Base-by-base conservation (phyloP, 2,797 vertebrate genomes). In the Mareca strepera region DNA sequence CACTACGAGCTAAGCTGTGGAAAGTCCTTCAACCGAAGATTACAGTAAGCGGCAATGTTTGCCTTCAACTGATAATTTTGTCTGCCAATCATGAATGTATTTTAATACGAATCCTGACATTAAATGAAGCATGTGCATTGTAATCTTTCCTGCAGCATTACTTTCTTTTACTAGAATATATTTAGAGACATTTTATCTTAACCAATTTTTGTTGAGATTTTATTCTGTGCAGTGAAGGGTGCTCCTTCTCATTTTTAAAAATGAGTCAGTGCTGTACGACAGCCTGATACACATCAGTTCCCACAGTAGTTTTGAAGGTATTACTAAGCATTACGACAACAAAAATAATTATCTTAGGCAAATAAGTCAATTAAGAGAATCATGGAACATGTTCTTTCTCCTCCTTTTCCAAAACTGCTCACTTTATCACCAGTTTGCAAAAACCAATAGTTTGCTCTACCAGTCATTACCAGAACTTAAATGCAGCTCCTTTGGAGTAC, bases 61-160 rank as follows among this genome's bases (percentile, higher is more conserved):
- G 90, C 64, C 50, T 39, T 17, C 6, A 82, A 89, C 86, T 56
- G 92, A 70, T 80, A 82, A 14, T 26, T 60, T 16, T 62, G 53
- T 18, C 93, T 91, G 88, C 55, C 91, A 93, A 17, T 73, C 76
- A 70, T 1, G 0, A 15, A 44, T 31, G 26, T 72, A 83, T 76
- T 91, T 92, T 72, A 91, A 92, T 55, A 59, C 43, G 72, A 90
- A 90, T 55, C 4, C 69, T 22, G 50, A 82, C 41, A 44, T 72
- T 67, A 92, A 93, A 89, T 9, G 4, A 89, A 84, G 74, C 16
- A 60, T 12, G n/a, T 7, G 25, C 62, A 35, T 14, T 52, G 39
- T 84, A 43, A 94, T 83, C 50, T 68, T 90, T 83, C 86, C 76
- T 59, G 66, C 6, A 82, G 60, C 26, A 17, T 46, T 31, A 28